Conservation (phyloP, 2,113 vertebrate genomes). For the Hassar affinis region DNA sequence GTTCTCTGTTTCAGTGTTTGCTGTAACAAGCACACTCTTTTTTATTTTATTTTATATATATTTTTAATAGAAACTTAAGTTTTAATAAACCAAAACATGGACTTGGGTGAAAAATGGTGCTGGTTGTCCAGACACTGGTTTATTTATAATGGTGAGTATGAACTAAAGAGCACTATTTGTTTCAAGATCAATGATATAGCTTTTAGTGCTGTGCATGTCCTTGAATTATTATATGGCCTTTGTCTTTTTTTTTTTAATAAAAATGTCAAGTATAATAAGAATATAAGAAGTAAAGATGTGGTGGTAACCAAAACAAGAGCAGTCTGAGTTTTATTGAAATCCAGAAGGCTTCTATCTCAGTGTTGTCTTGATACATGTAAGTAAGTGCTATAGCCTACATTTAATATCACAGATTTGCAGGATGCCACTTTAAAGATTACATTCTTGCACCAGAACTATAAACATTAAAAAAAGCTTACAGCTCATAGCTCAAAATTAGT, state of each 20-base stretch:
- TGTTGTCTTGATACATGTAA: background rate
- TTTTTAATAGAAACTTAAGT: background rate
- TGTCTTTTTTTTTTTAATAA: background rate
- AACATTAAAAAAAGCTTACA: background rate
- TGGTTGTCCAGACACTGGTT: slow-evolving; percentile 6
- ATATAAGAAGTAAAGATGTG: background rate
- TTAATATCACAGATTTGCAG: background rate
- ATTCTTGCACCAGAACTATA: background rate
- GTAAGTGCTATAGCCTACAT: background rate
- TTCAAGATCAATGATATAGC: background rate
- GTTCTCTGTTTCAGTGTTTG: background rate
- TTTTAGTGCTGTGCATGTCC: background rate
- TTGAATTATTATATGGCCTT: slow-evolving; percentile 44
- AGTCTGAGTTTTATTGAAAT: background rate
- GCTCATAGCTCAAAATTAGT: background rate
- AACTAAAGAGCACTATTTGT: background rate
- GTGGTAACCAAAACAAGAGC: background rate
- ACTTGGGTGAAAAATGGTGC: background rate
- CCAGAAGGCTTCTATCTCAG: background rate
- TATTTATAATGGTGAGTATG: background rate
- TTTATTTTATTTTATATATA: background rate
- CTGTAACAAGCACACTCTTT: background rate
- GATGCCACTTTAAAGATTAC: background rate
- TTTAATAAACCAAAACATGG: background rate
- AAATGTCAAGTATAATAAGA: slow-evolving; percentile 52